These are phyloP conservation scores for Melolontha melolontha DNA, from an alignment of 2,888 invertebrate genomes.

Conservation along the genomic window DNA sequence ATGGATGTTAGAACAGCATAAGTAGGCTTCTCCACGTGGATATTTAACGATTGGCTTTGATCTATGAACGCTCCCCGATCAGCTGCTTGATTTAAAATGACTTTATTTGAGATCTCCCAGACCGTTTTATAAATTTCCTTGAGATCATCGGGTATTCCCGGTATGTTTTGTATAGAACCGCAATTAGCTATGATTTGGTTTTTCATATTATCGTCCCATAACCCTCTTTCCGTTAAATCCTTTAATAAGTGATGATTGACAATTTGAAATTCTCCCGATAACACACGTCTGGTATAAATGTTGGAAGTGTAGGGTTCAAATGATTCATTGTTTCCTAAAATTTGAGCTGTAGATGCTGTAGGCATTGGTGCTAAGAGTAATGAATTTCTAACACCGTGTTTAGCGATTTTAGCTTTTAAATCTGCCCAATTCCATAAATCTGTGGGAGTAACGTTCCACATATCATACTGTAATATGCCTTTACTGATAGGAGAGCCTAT, in stretches of 20 bases:
- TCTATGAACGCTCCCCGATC: constrained; percentile 98
- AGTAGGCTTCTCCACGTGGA: constrained; percentile 95
- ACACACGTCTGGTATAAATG: constrained; percentile 92
- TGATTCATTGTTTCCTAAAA: constrained; percentile 98
- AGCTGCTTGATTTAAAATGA: constrained; percentile 95
- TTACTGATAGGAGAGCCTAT: constrained; percentile 92
- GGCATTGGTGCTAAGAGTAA: constrained; percentile 95
- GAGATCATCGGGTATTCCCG: constrained; percentile 84
- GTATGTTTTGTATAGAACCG: constrained; percentile 93
- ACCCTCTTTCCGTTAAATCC: constrained; percentile 89
- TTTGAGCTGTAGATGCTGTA: constrained; percentile 98
- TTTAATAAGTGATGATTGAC: constrained; percentile 96
- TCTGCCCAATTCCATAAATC: constrained; percentile 90
- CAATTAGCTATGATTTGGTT: constrained; percentile 90
- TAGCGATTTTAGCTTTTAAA: constrained; percentile 86
- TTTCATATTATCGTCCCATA: constrained; percentile 98
- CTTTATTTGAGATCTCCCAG: constrained; percentile 96
- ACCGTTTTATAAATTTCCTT: constrained; percentile 94
- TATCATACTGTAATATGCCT: constrained; percentile 95
- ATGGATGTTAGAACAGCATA: constrained; percentile 96
- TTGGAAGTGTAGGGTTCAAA: constrained; percentile 99
- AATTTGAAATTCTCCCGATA: constrained; percentile 96
- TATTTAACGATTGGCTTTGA: constrained; percentile 97
- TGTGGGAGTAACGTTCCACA: constrained; percentile 94
- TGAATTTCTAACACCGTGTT: constrained; percentile 88